phyloP scores from a whole-genome alignment of 2,797 vertebrate genomes.

The Phrynocephalus forsythii region DNA sequence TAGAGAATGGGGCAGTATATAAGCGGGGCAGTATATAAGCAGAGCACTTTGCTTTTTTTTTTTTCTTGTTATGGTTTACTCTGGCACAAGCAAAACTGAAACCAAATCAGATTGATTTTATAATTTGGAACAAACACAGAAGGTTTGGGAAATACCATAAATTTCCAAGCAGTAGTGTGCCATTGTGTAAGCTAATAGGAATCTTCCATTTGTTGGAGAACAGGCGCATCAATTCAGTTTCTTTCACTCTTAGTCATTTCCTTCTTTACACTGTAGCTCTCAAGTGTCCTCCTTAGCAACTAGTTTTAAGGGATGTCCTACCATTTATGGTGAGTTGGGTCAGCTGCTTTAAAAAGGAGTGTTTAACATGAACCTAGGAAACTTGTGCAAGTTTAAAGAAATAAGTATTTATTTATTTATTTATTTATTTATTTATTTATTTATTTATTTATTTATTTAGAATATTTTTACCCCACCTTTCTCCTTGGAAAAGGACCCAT shows the following conservation, averaged over 20 bases:
- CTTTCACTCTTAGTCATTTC: neutral
- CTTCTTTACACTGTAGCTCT: neutral
- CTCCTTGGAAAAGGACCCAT: no score
- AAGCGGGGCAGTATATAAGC: no score
- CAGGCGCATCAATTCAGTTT: neutral
- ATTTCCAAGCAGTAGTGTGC: neutral
- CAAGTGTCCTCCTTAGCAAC: accelerated
- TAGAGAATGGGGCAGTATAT: no score
- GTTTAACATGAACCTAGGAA: no score
- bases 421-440: no score
- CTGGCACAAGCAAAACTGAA: neutral
- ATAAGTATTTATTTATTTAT: no score
- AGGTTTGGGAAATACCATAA: neutral
- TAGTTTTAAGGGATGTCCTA: neutral
- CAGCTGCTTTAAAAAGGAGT: neutral
- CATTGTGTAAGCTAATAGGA: neutral
- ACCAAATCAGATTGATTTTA: neutral
- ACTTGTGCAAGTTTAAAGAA: no score
- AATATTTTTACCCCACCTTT: no score
- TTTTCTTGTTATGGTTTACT: no score
- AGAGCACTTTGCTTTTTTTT: no score
- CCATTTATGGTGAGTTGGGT: neutral
- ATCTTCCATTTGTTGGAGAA: neutral
- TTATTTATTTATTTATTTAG: no score
- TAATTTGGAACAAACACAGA: neutral